Percentiles rank a stretch among this genome's conserved stretches.
These are phyloP conservation scores for cattle (Bos taurus) DNA, from an alignment of 2,113 vertebrate genomes.

Conservation along the genomic window DNA sequence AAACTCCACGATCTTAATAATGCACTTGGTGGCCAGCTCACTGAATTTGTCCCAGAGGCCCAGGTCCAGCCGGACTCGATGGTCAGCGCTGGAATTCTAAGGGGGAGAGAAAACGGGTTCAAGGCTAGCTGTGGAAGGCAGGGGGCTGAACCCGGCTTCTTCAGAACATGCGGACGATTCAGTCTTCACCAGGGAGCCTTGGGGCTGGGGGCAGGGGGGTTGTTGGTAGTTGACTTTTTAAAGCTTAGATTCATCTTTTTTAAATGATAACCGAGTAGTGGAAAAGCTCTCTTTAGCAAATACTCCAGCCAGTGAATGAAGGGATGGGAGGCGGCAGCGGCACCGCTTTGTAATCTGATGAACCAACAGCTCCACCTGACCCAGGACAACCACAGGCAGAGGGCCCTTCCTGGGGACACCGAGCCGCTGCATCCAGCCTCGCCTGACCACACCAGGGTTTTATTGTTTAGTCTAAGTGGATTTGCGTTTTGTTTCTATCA, in stretches of 20 bases:
- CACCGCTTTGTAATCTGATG: background rate
- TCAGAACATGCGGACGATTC: background rate
- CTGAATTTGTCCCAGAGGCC: slow-evolving; percentile 99
- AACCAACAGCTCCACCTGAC: background rate
- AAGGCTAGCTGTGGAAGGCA: slow-evolving; percentile 30
- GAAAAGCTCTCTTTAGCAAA: background rate
- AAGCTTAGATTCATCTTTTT: slow-evolving; percentile 41
- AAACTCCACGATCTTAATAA: slow-evolving; percentile 99
- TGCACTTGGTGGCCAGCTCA: slow-evolving; percentile 99
- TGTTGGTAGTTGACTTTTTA: slow-evolving; percentile 13
- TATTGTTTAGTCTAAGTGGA: background rate
- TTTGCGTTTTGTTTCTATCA: background rate
- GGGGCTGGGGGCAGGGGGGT: background rate
- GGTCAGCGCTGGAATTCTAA: slow-evolving; percentile 97
- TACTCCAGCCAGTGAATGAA: background rate
- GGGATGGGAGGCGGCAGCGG: accelerated
- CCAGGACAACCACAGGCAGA: accelerated
- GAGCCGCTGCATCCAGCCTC: background rate
- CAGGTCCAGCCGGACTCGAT: slow-evolving; percentile 95
- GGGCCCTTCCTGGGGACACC: background rate
- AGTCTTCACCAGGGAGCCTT: slow-evolving; percentile 45
- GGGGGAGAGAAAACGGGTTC: slow-evolving; percentile 57
- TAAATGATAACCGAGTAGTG: slow-evolving; percentile 5
- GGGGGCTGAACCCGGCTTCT: background rate
- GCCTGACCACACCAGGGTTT: background rate